Base-by-base conservation (phyloP, 2,888 invertebrate species). In the Kuschelorhynchus macadamiae region DNA sequence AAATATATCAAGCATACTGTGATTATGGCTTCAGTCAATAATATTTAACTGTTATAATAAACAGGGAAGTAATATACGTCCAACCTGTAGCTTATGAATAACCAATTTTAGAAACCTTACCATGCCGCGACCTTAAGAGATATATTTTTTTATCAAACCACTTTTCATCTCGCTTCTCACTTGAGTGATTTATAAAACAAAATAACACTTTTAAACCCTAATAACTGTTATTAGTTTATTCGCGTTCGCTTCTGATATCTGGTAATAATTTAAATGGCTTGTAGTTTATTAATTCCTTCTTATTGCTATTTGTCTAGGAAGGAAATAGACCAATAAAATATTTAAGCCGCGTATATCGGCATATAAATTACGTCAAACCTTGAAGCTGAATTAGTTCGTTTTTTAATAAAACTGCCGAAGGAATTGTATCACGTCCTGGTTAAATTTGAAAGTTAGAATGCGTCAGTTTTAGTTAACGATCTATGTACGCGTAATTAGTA, bases 351-450 rank as follows among this genome's bases (percentile, higher is more conserved):
- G 39, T 50, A 50, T 39, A 60, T 41, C 52, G 32, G 36, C 36
- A 21, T 21, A 53, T 63, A 55, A 55, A 55, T 55, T 63, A 52
- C 61, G 32, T 46, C 16, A 14, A 63, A 63, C 63, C 63, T 63
- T 63, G 63, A 53, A 63, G 46, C 30, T 47, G 55, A 55, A 55
- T 47, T 63, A 53, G 32, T 16, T 12, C 11, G 50, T 44, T 62
- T 62, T 62, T 53, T n/a, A n/a, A n/a, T n/a, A 5, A 53, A 60
- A 42, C 17, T 50, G 14, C 11, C 11, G 9, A 62, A 42, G 44
- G 62, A 62, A 62, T 53, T 50, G 36, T 62, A 62, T 33, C 44
- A 52, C 53, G 62, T 62, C 62, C 62, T 52, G 62, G 25, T 12
- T 52, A 21, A 62, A 62, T 53, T 62, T 53, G 62, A 62, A 62